phyloP scores from a whole-genome alignment of 2,888 invertebrate species.

The Philopedon plagiatum region DNA sequence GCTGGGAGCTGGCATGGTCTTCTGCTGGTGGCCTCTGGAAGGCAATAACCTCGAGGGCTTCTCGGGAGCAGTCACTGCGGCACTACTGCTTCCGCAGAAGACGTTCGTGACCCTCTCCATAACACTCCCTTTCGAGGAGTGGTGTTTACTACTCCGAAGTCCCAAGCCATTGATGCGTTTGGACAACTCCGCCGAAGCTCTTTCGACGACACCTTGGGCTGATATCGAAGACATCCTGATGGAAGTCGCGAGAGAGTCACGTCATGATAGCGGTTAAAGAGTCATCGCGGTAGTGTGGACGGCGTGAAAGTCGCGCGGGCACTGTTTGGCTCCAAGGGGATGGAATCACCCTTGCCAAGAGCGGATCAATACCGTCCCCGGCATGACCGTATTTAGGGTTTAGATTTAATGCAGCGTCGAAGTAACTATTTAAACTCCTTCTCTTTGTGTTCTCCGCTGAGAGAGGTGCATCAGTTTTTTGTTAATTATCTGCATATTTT shows the following conservation, averaged over 20 bases:
- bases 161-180: constrained; percentile 88
- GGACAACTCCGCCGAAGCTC: constrained; percentile 90
- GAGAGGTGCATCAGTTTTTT: background rate
- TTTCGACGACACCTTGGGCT: constrained; percentile 90
- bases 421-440: background rate
- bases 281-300: constrained; percentile 13
- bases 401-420: constrained; percentile 5
- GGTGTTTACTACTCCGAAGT: constrained; percentile 67
- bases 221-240: constrained; percentile 52
- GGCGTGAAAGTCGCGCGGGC: constrained; percentile 16
- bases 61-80: constrained; percentile 67
- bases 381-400: constrained; percentile 37
- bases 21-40: constrained; percentile 53
- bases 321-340: constrained; percentile 29
- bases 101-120: constrained; percentile 92
- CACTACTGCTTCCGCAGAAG: constrained; percentile 78
- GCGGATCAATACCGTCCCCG: constrained; percentile 21
- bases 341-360: constrained; percentile 25
- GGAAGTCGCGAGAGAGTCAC: constrained; percentile 32
- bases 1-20: constrained; percentile 26
- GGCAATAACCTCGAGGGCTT: constrained; percentile 69
- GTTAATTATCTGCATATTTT: background rate
- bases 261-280: constrained; percentile 16
- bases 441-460: background rate
- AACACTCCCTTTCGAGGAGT: constrained; percentile 74